Evolutionary conservation across 2,888 invertebrate species (phyloP).

Genomic region (Xylota segnis): DNA sequence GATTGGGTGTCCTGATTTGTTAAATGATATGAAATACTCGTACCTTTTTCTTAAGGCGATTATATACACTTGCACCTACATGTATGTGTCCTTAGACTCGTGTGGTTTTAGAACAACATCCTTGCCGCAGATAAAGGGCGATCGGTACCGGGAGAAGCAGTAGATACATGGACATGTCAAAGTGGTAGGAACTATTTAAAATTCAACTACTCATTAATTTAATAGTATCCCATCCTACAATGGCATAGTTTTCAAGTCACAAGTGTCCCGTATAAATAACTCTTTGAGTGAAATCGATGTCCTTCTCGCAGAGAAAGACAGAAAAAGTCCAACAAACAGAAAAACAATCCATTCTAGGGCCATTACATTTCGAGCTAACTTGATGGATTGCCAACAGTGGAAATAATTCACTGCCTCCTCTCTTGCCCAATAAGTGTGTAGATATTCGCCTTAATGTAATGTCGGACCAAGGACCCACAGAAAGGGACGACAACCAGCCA

Average conservation of each 20-base stretch:
- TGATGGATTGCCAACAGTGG: slow-evolving; percentile 33
- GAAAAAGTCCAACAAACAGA: background rate
- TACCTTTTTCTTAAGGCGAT: too few species aligned
- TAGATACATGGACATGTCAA: too few species aligned
- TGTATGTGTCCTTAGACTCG: too few species aligned
- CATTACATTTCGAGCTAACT: slow-evolving; percentile 18
- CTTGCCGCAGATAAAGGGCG: too few species aligned
- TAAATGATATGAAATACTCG: background rate
- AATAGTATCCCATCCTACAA: background rate
- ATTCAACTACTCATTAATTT: background rate
- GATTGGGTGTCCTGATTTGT: too few species aligned
- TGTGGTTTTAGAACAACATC: too few species aligned
- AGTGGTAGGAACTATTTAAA: too few species aligned
- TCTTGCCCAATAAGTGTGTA: background rate
- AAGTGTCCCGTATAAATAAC: background rate
- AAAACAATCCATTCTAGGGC: slow-evolving; percentile 17
- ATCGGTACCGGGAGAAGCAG: too few species aligned
- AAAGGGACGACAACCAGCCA: background rate
- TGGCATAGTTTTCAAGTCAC: background rate
- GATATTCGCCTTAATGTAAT: background rate
- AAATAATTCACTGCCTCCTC: slow-evolving; percentile 7
- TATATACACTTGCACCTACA: too few species aligned
- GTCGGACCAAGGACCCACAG: background rate
- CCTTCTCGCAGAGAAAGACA: background rate
- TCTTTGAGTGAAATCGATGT: slow-evolving; percentile 29